Evolutionary conservation across 2,113 vertebrate species (phyloP).

Genomic region (Scophthalmus maximus): DNA sequence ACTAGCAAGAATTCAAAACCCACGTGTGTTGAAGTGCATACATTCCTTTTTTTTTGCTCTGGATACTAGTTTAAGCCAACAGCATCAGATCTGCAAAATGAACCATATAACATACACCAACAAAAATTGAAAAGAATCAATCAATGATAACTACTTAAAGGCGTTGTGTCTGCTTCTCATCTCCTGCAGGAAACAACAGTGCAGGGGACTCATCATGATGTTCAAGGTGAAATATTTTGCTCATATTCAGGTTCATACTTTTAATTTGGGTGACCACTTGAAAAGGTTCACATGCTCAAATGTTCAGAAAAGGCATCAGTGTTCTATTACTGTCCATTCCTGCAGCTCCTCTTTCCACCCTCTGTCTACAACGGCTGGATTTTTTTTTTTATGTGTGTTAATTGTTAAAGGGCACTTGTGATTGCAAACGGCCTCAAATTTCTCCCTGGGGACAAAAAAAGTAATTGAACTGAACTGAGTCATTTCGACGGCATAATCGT

Average conservation of each 20-base stretch:
- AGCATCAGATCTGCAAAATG: not conserved
- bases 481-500: not conserved
- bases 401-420: not conserved
- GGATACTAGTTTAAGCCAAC: not conserved
- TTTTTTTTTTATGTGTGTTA: not conserved
- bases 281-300: no score
- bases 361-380: no score
- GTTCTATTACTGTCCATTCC: no score
- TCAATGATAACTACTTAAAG: no score
- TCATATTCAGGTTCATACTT: no score
- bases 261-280: no score
- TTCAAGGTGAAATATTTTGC: not conserved
- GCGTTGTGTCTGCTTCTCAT: not conserved
- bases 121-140: no score
- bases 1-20: not conserved
- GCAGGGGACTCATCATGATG: slow-evolving; percentile 1
- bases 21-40: not conserved
- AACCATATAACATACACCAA: not conserved
- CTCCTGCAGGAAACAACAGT: slow-evolving; percentile 18
- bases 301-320: no score
- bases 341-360: no score
- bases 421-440: no score
- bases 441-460: not conserved
- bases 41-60: not conserved
- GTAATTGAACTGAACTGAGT: not conserved